Evolutionary conservation across 2,113 vertebrate species (phyloP).

Genomic region (Plestiodon gilberti): DNA sequence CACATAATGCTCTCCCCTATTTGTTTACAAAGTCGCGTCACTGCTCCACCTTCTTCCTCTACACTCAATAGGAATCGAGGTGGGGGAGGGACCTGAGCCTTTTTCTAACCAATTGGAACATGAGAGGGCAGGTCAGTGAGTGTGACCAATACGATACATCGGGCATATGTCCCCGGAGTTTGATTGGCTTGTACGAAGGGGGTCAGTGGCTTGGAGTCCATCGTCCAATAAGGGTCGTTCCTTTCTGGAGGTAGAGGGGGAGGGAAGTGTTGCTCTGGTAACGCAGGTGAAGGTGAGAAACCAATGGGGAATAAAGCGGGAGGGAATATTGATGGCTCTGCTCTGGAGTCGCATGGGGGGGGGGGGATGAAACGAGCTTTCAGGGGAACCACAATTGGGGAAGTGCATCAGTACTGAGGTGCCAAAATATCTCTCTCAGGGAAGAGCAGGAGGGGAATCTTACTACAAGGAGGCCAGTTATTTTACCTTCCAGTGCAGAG

Average conservation of each 20-base stretch:
- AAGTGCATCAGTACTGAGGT: neutral
- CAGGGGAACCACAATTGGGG: neutral
- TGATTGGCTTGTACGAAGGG: neutral
- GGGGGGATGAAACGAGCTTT: neutral
- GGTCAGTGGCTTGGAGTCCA: neutral
- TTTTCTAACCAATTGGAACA: neutral
- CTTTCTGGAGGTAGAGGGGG: neutral
- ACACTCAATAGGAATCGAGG: neutral
- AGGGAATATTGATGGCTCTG: neutral
- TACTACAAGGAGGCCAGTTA: neutral
- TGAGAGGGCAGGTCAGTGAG: neutral
- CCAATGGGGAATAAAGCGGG: too few species aligned
- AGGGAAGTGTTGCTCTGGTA: slow-evolving; percentile 44
- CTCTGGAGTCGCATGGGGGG: neutral
- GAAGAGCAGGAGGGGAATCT: neutral
- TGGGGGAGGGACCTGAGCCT: neutral
- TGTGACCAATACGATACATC: neutral
- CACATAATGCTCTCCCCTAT: neutral
- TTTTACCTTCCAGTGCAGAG: neutral
- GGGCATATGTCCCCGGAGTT: neutral
- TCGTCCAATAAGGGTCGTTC: neutral
- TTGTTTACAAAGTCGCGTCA: neutral
- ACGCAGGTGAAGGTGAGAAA: slow-evolving; percentile 26
- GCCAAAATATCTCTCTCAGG: neutral
- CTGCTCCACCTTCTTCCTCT: neutral